Percentiles rank a stretch among this genome's conserved stretches.
These are phyloP conservation scores for Gadus macrocephalus DNA, from an alignment of 2,113 vertebrate genomes.

Conservation along the genomic window DNA sequence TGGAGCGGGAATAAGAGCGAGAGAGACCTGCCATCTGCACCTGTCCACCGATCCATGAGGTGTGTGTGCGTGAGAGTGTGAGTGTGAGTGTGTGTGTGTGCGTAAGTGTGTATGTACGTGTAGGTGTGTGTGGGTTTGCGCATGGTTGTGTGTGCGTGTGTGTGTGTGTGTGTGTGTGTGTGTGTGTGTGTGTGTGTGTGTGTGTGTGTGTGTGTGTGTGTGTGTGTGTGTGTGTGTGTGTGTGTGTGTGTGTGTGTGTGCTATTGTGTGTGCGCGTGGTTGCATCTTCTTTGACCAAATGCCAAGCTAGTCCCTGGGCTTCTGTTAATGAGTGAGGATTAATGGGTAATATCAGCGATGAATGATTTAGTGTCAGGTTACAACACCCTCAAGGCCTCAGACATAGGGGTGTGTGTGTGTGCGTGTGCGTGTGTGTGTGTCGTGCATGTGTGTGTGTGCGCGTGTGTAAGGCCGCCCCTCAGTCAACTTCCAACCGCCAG, in stretches of 20 bases:
- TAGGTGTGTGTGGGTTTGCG: too few species aligned
- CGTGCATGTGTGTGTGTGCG: too few species aligned
- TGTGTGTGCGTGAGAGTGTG: constrained; percentile 1
- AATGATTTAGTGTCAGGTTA: constrained; percentile 62
- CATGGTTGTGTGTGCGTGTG: not conserved
- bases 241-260: constrained; percentile 12
- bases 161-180: not conserved
- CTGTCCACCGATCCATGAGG: not conserved
- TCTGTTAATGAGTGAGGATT: constrained; percentile 56
- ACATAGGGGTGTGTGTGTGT: constrained; percentile 7
- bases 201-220: constrained; percentile 1
- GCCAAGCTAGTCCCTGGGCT: constrained; percentile 52
- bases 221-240: constrained; percentile 11
- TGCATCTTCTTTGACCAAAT: constrained; percentile 56
- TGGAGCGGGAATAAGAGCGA: not conserved
- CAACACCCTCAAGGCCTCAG: constrained; percentile 40
- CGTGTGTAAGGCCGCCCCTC: constrained; percentile 23
- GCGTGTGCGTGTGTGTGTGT: not conserved
- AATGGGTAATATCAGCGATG: constrained; percentile 61
- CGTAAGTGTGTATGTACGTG: too few species aligned
- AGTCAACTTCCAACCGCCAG: constrained; percentile 35
- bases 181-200: not conserved
- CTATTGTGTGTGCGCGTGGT: constrained; percentile 1
- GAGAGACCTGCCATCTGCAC: not conserved
- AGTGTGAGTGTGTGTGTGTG: not conserved